Evolutionary conservation across 2,113 vertebrate species (phyloP).

Genomic region (Calonectris borealis): DNA sequence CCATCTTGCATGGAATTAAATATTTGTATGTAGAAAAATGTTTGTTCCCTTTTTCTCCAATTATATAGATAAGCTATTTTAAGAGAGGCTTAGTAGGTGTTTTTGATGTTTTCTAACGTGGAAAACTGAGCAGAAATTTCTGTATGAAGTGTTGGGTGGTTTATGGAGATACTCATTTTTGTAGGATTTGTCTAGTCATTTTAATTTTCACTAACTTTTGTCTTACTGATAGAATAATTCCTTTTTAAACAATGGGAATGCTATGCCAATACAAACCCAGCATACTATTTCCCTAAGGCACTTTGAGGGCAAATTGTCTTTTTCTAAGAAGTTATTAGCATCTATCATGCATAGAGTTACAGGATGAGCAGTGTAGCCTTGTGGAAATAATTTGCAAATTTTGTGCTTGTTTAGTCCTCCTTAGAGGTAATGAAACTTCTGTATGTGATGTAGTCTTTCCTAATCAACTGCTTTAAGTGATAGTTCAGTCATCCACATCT

Average conservation of each 20-base stretch:
- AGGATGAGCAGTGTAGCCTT: background rate
- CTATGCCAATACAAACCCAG: background rate
- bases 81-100: background rate
- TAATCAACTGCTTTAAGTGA: constrained; percentile 22
- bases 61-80: constrained; percentile 42
- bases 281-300: constrained; percentile 33
- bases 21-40: constrained; percentile 60
- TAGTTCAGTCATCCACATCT: constrained; percentile 20
- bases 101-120: constrained; percentile 23
- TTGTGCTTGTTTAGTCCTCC: constrained; percentile 18
- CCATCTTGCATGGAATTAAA: constrained; percentile 69
- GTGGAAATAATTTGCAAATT: constrained; percentile 28
- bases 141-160: constrained; percentile 14
- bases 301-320: background rate
- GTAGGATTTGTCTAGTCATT: constrained; percentile 54
- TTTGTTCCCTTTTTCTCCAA: constrained; percentile 38
- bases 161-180: constrained; percentile 29
- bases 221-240: background rate
- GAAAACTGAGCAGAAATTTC: constrained; percentile 33
- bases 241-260: constrained; percentile 2
- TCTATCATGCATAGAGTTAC: background rate
- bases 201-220: constrained; percentile 54
- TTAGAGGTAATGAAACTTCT: background rate
- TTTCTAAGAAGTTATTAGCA: background rate
- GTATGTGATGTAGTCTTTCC: background rate